phyloP scores from a whole-genome alignment of 2,888 invertebrate genomes.

The Ophioninae sp. region DNA sequence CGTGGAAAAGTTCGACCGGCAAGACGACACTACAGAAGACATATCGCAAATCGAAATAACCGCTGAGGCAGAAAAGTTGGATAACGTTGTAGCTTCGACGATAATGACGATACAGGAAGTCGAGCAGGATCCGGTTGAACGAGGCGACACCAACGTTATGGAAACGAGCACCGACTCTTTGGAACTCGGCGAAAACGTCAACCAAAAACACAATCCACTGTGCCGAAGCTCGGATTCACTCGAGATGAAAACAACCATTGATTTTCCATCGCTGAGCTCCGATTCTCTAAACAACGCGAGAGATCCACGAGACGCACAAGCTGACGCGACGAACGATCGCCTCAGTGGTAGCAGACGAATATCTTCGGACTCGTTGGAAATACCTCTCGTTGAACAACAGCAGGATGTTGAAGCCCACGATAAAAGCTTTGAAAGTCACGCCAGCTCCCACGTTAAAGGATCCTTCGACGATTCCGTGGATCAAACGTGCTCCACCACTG shows the following conservation, averaged over 20 bases:
- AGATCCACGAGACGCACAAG: conserved; percentile 71
- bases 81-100: conserved; percentile 42
- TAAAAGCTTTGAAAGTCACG: conserved; percentile 50
- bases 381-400: conserved; percentile 73
- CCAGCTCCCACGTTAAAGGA: conserved; percentile 53
- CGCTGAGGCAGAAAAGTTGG: conserved; percentile 64
- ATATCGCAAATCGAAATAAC: conserved; percentile 80
- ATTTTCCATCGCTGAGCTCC: conserved; percentile 78
- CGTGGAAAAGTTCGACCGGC: conserved; percentile 84
- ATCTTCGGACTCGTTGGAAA: conserved; percentile 79
- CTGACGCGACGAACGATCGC: conserved; percentile 67
- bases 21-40: conserved; percentile 83
- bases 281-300: conserved; percentile 78
- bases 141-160: conserved; percentile 82
- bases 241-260: conserved; percentile 83
- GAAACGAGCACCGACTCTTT: conserved; percentile 86
- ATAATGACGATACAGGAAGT: conserved; percentile 37
- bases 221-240: conserved; percentile 87
- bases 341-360: conserved; percentile 75
- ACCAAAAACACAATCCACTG: conserved; percentile 81
- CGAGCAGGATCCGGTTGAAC: conserved; percentile 33
- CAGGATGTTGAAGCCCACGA: conserved; percentile 65
- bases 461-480: conserved; percentile 66
- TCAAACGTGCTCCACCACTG: conserved; percentile 64
- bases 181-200: conserved; percentile 81